phyloP scores from a whole-genome alignment of 2,113 vertebrate genomes.

The Rhagologus leucostigma region DNA sequence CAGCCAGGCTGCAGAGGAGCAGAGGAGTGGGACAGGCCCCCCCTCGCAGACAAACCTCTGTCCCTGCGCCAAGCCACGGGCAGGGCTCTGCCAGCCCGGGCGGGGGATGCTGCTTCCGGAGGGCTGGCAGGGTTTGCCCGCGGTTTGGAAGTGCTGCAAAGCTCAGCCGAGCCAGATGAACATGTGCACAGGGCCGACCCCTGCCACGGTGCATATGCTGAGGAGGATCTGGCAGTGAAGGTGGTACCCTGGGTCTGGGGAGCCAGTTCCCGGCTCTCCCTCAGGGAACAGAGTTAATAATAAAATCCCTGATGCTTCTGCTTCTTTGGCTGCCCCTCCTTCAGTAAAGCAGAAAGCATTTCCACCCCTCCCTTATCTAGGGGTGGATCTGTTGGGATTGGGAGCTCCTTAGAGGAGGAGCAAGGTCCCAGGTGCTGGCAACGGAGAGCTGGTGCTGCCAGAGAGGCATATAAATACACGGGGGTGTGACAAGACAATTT shows the following conservation, averaged over 20 bases:
- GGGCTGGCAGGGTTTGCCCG: not conserved
- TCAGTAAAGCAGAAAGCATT: not conserved
- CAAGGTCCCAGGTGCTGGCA: not conserved
- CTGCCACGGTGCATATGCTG: not conserved
- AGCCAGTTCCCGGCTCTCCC: not conserved
- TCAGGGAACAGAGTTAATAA: not conserved
- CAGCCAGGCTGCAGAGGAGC: not conserved
- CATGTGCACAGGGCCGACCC: not conserved
- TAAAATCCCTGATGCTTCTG: not conserved
- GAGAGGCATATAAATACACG: not conserved
- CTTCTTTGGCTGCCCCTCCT: not conserved
- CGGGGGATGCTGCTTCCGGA: fast-evolving
- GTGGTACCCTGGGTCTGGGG: not conserved
- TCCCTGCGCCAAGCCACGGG: not conserved
- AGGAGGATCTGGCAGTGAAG: not conserved
- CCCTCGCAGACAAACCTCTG: fast-evolving
- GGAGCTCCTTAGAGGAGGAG: not conserved
- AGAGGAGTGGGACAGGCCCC: not conserved
- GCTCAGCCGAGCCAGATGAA: not conserved
- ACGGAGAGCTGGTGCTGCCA: not conserved
- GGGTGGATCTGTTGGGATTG: not conserved
- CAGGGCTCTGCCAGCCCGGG: not conserved
- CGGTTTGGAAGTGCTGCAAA: not conserved
- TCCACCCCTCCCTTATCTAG: not conserved
- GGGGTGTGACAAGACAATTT: not conserved